phyloP scores from a whole-genome alignment of 2,113 vertebrate genomes.

The Gnathonemus echidnorhynchus region DNA sequence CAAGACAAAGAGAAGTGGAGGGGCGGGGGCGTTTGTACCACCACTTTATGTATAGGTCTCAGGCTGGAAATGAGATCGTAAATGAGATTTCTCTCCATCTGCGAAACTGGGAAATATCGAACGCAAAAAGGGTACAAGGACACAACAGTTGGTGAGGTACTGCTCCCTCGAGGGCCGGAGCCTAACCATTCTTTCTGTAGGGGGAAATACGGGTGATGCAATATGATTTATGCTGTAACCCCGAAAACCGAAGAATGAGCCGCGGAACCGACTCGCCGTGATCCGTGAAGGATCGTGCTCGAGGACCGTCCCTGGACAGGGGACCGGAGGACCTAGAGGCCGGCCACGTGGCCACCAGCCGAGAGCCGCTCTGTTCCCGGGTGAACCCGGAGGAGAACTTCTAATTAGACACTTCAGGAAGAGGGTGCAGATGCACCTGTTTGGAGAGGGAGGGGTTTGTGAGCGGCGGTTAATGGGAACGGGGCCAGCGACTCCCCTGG shows the following conservation, averaged over 20 bases:
- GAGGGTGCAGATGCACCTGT: neutral
- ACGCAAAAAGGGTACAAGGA: neutral
- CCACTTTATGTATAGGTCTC: neutral
- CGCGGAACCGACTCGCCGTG: neutral
- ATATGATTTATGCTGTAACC: neutral
- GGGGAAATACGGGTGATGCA: neutral
- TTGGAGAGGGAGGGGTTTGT: neutral
- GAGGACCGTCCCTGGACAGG: neutral
- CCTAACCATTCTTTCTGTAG: neutral
- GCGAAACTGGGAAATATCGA: neutral
- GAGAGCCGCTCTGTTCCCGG: neutral
- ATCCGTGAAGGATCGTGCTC: neutral
- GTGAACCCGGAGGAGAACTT: neutral
- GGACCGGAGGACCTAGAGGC: neutral
- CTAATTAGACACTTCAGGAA: neutral
- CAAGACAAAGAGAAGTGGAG: neutral
- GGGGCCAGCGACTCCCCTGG: neutral
- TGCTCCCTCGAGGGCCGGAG: neutral
- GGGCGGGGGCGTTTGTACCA: too few relatives aligned
- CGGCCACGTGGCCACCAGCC: neutral
- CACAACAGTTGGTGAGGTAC: neutral
- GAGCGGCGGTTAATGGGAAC: neutral
- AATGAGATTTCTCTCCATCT: neutral
- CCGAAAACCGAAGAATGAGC: neutral
- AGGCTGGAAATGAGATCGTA: neutral